A percentile compares a stretch with the other conserved stretches of the same genome.
These are phyloP conservation scores for Aselliscus stoliczkanus DNA, from an alignment of 2,797 vertebrate species.

Conservation along the genomic window DNA sequence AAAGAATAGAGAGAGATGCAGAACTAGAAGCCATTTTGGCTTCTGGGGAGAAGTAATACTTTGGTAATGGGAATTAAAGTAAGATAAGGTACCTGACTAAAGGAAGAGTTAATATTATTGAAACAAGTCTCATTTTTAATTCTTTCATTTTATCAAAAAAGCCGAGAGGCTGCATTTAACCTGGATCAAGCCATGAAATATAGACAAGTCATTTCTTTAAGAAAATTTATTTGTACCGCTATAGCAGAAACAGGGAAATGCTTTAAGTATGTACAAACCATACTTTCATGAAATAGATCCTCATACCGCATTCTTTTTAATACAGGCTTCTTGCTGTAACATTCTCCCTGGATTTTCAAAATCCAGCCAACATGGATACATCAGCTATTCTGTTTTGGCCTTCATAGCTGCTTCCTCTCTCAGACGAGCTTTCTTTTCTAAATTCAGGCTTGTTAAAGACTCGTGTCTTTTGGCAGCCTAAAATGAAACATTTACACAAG, in stretches of 20 bases:
- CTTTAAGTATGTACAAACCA: not conserved
- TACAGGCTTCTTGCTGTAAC: not conserved
- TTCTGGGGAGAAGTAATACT: not conserved
- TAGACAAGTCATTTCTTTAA: slow-evolving; percentile 33
- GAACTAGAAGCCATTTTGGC: not conserved
- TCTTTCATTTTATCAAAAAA: slow-evolving; percentile 31
- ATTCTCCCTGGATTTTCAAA: slow-evolving; percentile 20
- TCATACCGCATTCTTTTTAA: not conserved
- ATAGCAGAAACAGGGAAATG: not conserved
- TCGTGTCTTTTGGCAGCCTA: slow-evolving; percentile 86
- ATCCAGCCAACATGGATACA: not conserved
- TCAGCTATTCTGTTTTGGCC: slow-evolving; percentile 54
- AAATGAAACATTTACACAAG: slow-evolving; percentile 21
- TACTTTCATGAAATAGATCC: not conserved
- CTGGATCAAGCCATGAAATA: slow-evolving; percentile 35
- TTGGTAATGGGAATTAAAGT: not conserved
- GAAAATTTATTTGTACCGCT: slow-evolving; percentile 65
- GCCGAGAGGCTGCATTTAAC: not conserved
- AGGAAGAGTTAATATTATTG: not conserved
- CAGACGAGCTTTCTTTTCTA: slow-evolving; percentile 90
- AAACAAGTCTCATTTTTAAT: slow-evolving; percentile 12
- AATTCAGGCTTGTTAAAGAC: slow-evolving; percentile 83
- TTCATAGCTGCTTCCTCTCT: slow-evolving; percentile 79
- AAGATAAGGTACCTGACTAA: not conserved
- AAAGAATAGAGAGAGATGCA: not conserved